Evolutionary conservation across 2,797 vertebrate genomes (phyloP).

Genomic region (Enteromius mattozi): DNA sequence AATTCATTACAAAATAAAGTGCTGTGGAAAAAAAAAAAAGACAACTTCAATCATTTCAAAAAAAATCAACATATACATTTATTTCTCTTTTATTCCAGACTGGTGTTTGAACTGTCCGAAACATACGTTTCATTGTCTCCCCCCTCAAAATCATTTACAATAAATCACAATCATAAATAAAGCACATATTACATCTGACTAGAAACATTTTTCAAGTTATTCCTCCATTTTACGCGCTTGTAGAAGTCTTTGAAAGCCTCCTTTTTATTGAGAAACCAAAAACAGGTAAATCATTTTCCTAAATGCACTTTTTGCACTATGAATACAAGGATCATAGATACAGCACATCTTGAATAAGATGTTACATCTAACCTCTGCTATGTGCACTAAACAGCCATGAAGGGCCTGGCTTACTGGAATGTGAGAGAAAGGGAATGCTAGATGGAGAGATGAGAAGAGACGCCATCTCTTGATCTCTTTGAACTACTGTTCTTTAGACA

Average conservation of each 20-base stretch:
- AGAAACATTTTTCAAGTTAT: conserved; percentile 70
- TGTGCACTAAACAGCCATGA: conserved; percentile 52
- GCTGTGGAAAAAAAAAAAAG: background rate
- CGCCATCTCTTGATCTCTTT: background rate
- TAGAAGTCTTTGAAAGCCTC: conserved; percentile 32
- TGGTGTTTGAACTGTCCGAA: conserved; percentile 71
- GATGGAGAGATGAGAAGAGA: conserved; percentile 40
- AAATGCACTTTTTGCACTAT: conserved; percentile 52
- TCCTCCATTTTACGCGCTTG: conserved; percentile 43
- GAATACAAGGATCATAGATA: conserved; percentile 50
- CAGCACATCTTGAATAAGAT: conserved; percentile 45
- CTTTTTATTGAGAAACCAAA: conserved; percentile 38
- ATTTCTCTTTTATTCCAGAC: conserved; percentile 71
- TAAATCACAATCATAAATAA: conserved; percentile 75
- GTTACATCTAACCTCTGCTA: conserved; percentile 51
- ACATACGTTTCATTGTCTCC: conserved; percentile 57
- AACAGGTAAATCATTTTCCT: conserved; percentile 43
- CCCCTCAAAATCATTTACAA: conserved; percentile 72
- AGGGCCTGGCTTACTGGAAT: conserved; percentile 64
- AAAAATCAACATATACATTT: conserved; percentile 74
- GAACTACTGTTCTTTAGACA: conserved; percentile 19
- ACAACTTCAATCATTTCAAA: conserved; percentile 63
- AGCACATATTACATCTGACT: conserved; percentile 64
- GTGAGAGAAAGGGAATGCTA: conserved; percentile 53
- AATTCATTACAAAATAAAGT: background rate